Percentiles rank a stretch among this genome's conserved stretches.
phyloP scores from a whole-genome alignment of 2,113 vertebrate species.

The Ctenomys sociabilis region DNA sequence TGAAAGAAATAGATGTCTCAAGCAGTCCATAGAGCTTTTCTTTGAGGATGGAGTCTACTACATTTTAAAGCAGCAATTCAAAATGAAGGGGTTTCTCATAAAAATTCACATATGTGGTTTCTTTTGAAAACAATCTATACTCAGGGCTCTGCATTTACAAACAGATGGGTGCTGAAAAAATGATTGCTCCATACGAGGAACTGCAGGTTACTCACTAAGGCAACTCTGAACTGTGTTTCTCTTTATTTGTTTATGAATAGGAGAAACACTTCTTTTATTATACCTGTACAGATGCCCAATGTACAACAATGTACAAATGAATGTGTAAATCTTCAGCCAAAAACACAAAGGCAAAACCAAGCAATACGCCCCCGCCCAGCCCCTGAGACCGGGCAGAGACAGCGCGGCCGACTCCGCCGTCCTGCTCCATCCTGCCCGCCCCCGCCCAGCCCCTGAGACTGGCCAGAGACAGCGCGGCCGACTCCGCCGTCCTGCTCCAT shows the following conservation, averaged over 20 bases:
- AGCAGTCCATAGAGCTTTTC: neutral
- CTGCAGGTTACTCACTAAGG: neutral
- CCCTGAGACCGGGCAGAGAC: too few relatives aligned
- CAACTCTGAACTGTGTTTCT: neutral
- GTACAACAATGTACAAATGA: neutral
- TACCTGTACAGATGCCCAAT: neutral
- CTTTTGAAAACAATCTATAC: neutral
- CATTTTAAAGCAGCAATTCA: neutral
- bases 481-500: too few relatives aligned
- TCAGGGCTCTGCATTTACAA: neutral
- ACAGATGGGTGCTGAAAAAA: neutral
- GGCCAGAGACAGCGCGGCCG: too few relatives aligned
- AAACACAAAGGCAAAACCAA: neutral
- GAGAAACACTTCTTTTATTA: neutral
- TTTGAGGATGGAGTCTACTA: neutral
- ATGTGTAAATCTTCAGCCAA: neutral
- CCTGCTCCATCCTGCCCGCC: too few relatives aligned
- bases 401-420: too few relatives aligned
- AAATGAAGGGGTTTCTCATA: neutral
- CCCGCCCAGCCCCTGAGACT: too few relatives aligned
- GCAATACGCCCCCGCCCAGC: too few relatives aligned
- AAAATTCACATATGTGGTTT: constrained; percentile 22
- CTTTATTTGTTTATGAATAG: neutral
- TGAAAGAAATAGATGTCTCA: neutral
- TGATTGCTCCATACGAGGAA: rapidly evolving